Percentiles rank a stretch among this genome's conserved stretches.
These are phyloP conservation scores for Athetis lepigone DNA, from an alignment of 2,888 invertebrate genomes.

Conservation along the genomic window DNA sequence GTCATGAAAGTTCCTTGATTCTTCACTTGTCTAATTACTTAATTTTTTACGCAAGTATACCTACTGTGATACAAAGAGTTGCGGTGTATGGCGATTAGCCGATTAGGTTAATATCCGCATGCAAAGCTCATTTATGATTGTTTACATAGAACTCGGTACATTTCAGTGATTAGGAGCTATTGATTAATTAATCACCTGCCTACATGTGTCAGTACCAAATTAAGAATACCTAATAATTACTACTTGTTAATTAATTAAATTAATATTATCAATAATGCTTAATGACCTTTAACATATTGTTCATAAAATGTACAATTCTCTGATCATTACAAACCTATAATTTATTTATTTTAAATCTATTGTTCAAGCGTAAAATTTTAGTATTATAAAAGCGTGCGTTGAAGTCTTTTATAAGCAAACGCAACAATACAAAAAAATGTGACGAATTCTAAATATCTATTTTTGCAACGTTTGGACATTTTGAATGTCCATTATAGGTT, in stretches of 20 bases:
- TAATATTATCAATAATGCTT: constrained; percentile 7
- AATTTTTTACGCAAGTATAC: constrained; percentile 41
- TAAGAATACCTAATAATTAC: constrained; percentile 5
- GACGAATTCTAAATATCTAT: constrained; percentile 3
- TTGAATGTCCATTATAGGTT: constrained; percentile 1
- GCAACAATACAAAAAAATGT: constrained; percentile 54
- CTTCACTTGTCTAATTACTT: constrained; percentile 46
- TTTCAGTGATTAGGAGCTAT: constrained; percentile 7
- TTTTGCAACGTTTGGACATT: not conserved
- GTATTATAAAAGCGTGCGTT: constrained; percentile 75
- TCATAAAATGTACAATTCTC: not conserved
- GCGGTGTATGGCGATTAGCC: constrained; percentile 36
- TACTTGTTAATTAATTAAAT: constrained; percentile 17
- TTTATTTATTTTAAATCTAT: constrained; percentile 3
- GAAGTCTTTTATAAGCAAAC: constrained; percentile 82
- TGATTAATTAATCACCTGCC: constrained; percentile 13
- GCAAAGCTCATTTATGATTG: constrained; percentile 25
- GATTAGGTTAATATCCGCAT: constrained; percentile 48
- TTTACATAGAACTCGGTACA: constrained; percentile 28
- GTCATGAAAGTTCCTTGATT: constrained; percentile 38
- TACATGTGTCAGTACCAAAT: not conserved
- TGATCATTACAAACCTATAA: not conserved
- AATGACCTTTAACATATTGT: constrained; percentile 15
- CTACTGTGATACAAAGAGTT: constrained; percentile 33
- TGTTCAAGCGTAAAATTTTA: not conserved